Evolutionary conservation across 2,888 invertebrate genomes (phyloP).

Genomic region (Cepaea hortensis): DNA sequence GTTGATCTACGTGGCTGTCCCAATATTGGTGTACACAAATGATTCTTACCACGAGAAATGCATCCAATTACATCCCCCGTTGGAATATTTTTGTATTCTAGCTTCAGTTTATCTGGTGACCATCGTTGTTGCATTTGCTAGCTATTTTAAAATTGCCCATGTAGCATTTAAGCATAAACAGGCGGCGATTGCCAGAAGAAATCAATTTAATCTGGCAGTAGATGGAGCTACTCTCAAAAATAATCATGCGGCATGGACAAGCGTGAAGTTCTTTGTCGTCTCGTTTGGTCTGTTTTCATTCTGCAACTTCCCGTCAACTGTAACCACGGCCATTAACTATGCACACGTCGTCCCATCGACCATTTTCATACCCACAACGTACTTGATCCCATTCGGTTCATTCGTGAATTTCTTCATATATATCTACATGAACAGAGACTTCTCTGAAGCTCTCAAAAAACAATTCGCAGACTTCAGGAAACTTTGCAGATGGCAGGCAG

Average conservation of each 20-base stretch:
- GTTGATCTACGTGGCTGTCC: neutral
- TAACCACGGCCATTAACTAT: neutral
- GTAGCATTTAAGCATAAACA: constrained; percentile 12
- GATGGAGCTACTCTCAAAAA: neutral
- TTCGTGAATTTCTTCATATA: neutral
- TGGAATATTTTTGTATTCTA: neutral
- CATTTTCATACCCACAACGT: neutral
- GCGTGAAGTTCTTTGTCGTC: constrained; percentile 16
- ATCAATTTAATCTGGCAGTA: neutral
- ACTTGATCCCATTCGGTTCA: neutral
- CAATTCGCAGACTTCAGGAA: no score
- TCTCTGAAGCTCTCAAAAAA: neutral
- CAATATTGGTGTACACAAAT: neutral
- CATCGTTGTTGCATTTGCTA: neutral
- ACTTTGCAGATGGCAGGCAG: no score
- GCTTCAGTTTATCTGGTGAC: neutral
- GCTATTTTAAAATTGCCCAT: constrained; percentile 9
- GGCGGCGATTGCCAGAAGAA: neutral
- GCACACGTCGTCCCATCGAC: neutral
- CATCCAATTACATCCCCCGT: neutral
- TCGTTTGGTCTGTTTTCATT: neutral
- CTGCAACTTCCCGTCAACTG: neutral
- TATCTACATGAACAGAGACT: neutral
- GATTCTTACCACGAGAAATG: neutral
- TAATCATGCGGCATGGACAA: neutral